Conservation (phyloP, 2,113 vertebrate genomes). For the Ceratotherium simum region DNA sequence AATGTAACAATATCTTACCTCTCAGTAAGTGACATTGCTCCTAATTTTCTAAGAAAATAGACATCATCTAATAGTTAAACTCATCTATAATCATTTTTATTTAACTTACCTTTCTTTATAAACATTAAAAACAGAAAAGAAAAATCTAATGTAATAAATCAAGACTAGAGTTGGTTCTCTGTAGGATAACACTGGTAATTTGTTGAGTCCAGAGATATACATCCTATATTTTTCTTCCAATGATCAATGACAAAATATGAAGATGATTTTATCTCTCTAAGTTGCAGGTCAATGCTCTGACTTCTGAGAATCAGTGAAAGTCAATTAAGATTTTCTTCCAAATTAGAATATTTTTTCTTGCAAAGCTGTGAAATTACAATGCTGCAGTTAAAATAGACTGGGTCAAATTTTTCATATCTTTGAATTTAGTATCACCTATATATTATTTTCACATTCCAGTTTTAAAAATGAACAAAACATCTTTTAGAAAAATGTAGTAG, state of each 20-base stretch:
- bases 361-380: constrained; percentile 12
- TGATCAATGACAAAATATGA: background rate
- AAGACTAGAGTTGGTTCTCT: background rate
- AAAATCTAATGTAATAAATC: background rate
- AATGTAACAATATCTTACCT: background rate
- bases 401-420: constrained; percentile 8
- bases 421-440: background rate
- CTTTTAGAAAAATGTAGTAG: background rate
- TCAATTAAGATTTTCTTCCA: constrained; percentile 13
- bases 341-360: constrained; percentile 22
- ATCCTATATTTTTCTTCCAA: background rate
- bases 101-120: constrained; percentile 8
- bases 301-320: constrained; percentile 23
- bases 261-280: constrained; percentile 28
- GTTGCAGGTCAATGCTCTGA: background rate
- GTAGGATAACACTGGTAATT: background rate
- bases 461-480: constrained; percentile 25
- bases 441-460: background rate
- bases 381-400: background rate
- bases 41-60: constrained; percentile 16
- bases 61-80: background rate
- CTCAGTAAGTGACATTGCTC: background rate
- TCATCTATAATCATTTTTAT: background rate
- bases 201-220: background rate
- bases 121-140: background rate